These are phyloP conservation scores for Nephrotoma appendiculata DNA, from an alignment of 2,888 invertebrate genomes.

Conservation along the genomic window DNA sequence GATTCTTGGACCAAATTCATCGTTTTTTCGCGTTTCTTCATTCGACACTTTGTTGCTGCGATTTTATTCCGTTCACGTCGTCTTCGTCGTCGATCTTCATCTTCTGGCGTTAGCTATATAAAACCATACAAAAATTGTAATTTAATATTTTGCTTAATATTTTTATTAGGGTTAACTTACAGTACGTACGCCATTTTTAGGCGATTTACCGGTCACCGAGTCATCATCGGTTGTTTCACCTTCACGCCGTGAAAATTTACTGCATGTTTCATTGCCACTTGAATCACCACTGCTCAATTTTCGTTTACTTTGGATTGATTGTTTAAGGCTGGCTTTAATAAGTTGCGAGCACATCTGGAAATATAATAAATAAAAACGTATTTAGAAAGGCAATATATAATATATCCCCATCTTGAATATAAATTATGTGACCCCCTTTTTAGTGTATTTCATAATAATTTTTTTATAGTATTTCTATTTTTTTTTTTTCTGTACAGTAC, in stretches of 20 bases:
- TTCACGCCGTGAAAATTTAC: conserved; percentile 11
- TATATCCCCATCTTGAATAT: background rate
- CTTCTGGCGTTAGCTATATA: conserved; percentile 70
- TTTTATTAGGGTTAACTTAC: background rate
- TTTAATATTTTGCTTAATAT: background rate
- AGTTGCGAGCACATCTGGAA: conserved; percentile 72
- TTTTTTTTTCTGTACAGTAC: background rate
- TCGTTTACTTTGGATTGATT: conserved; percentile 79
- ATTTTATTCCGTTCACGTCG: conserved; percentile 86
- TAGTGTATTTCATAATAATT: background rate
- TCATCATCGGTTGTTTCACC: conserved; percentile 21
- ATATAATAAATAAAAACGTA: background rate
- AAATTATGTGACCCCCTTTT: background rate
- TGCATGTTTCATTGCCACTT: conserved; percentile 30
- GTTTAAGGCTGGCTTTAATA: conserved; percentile 80
- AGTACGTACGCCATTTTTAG: conserved; percentile 36
- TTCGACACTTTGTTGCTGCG: conserved; percentile 84
- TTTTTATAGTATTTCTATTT: background rate
- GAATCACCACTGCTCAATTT: conserved; percentile 54
- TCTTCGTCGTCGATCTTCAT: conserved; percentile 72
- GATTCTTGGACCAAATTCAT: conserved; percentile 75
- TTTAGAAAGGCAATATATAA: background rate
- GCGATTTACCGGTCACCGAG: conserved; percentile 37
- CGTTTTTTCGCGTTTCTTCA: conserved; percentile 84
- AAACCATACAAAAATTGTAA: conserved; percentile 19